phyloP scores from a whole-genome alignment of 2,888 invertebrate genomes.

The Drosophila ezoana region DNA sequence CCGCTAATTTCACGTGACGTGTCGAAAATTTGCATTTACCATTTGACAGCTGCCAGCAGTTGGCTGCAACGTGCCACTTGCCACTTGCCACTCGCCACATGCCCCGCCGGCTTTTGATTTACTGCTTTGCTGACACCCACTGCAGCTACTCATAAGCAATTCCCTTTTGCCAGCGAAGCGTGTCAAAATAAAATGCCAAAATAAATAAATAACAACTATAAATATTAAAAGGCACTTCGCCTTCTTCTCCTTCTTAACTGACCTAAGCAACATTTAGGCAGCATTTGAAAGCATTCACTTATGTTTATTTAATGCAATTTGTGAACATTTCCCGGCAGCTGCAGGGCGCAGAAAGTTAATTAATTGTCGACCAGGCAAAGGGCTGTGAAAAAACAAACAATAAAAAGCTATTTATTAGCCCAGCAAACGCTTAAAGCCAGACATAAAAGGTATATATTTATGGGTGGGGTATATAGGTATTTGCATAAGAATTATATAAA shows the following conservation, averaged over 20 bases:
- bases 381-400: conserved; percentile 1
- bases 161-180: conserved; percentile 39
- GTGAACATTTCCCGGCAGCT: conserved; percentile 1
- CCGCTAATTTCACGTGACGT: conserved; percentile 57
- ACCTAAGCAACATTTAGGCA: not conserved
- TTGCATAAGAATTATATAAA: too few relatives aligned
- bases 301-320: conserved; percentile 24
- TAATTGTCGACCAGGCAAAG: not conserved
- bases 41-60: conserved; percentile 23
- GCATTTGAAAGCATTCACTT: conserved; percentile 4
- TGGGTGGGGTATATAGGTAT: too few relatives aligned
- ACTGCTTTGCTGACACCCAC: not conserved
- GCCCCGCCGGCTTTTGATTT: conserved; percentile 11
- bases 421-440: not conserved
- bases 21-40: conserved; percentile 40
- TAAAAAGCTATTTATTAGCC: not conserved
- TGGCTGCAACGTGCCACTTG: conserved; percentile 1
- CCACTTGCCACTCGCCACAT: conserved; percentile 1
- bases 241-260: not conserved
- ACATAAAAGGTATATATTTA: not conserved
- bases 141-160: conserved; percentile 30
- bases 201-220: conserved; percentile 10
- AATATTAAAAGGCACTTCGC: not conserved
- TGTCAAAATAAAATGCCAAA: conserved; percentile 20
- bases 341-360: not conserved